These are phyloP conservation scores for Megalops atlanticus DNA, from an alignment of 2,113 vertebrate species.

Conservation along the genomic window DNA sequence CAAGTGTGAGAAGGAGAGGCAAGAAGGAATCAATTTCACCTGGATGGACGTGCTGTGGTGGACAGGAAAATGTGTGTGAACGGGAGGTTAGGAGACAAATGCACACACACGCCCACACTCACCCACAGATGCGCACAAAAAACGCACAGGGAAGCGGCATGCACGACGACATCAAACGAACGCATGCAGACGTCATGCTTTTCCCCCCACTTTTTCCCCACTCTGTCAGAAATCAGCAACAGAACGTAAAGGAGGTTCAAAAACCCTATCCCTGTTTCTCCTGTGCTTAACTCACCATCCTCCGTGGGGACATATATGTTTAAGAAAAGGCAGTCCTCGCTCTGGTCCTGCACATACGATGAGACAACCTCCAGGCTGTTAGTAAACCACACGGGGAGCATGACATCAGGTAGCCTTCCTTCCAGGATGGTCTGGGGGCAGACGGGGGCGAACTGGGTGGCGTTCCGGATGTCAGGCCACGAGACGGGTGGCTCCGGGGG, in stretches of 20 bases:
- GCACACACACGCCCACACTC: conserved; percentile 55
- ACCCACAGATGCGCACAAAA: conserved; percentile 24
- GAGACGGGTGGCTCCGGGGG: conserved; percentile 87
- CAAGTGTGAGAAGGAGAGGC: conserved; percentile 62
- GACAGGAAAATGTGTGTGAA: conserved; percentile 60
- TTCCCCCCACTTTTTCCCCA: conserved; percentile 48
- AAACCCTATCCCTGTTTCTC: conserved; percentile 55
- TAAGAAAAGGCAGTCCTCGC: conserved; percentile 96
- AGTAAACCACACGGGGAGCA: conserved; percentile 99
- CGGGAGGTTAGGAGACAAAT: conserved; percentile 53
- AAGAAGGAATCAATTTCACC: conserved; percentile 73
- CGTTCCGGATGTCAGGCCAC: conserved; percentile 90
- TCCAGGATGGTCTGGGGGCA: conserved; percentile 98
- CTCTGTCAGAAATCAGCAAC: conserved; percentile 61
- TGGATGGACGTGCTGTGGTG: conserved; percentile 78
- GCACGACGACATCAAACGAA: conserved; percentile 71
- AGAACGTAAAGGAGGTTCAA: conserved; percentile 63
- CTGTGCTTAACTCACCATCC: conserved; percentile 94
- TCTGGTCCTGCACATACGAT: conserved; percentile 96
- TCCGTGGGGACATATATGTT: conserved; percentile 99
- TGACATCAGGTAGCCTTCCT: conserved; percentile 94
- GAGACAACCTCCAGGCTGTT: conserved; percentile 96
- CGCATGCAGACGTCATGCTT: conserved; percentile 89
- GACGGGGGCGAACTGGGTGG: conserved; percentile 93
- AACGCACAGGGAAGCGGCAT: conserved; percentile 67